Evolutionary conservation across 1,140 invertebrate species (phyloP).

Genomic region (Trypoxylus dichotomus): DNA sequence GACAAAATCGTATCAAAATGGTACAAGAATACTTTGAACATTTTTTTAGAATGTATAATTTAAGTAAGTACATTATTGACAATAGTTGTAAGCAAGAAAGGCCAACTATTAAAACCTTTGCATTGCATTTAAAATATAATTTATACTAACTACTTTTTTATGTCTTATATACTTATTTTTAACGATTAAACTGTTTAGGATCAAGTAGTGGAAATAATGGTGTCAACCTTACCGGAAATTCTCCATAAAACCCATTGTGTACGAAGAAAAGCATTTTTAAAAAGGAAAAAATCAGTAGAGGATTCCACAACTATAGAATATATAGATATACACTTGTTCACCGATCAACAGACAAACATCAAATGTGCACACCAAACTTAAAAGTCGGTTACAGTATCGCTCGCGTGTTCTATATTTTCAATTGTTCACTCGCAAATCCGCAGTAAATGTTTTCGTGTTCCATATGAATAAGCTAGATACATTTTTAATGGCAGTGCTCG

Average conservation of each 20-base stretch:
- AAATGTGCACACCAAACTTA: slow-evolving; percentile 17
- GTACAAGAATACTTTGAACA: too few species aligned
- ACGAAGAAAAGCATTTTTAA: slow-evolving; percentile 11
- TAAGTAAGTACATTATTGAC: too few species aligned
- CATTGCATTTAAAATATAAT: too few species aligned
- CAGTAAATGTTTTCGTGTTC: not conserved
- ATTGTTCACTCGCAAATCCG: slow-evolving; percentile 16
- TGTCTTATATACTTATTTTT: too few species aligned
- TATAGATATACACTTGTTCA: not conserved
- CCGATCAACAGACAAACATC: not conserved
- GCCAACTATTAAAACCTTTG: too few species aligned
- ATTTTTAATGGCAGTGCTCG: not conserved
- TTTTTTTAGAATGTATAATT: too few species aligned
- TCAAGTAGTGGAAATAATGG: not conserved
- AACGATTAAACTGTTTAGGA: too few species aligned
- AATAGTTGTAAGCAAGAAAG: too few species aligned
- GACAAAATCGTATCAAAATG: too few species aligned
- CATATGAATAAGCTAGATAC: slow-evolving; percentile 16
- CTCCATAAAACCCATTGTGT: slow-evolving; percentile 26
- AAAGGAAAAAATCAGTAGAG: not conserved
- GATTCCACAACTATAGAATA: not conserved
- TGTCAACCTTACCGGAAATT: not conserved
- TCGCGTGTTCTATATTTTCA: slow-evolving; percentile 8
- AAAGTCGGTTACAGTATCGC: slow-evolving; percentile 13
- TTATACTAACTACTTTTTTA: too few species aligned